A percentile compares a stretch with the other conserved stretches of the same genome.
Evolutionary conservation across 2,888 invertebrate genomes (phyloP).

Genomic region (Clusia tigrina): DNA sequence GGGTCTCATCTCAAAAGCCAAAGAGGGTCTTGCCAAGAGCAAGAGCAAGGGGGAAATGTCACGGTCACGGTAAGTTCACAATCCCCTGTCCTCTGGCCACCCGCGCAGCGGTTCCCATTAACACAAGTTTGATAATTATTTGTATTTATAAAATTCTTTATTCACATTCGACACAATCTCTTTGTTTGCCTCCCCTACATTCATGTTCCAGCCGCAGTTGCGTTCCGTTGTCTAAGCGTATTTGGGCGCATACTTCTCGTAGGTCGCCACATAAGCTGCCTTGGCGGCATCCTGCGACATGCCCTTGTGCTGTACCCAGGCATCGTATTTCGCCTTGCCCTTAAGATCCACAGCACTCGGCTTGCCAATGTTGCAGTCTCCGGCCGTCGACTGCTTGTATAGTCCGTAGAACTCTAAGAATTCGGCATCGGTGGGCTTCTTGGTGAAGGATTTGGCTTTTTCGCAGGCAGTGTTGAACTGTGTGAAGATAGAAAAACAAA

Average conservation of each 20-base stretch:
- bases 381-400: constrained; percentile 84
- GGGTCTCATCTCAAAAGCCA: constrained; percentile 91
- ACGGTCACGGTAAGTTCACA: no score
- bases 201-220: no score
- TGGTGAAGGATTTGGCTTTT: constrained; percentile 77
- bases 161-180: constrained; percentile 31
- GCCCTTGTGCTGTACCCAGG: constrained; percentile 88
- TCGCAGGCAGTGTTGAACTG: constrained; percentile 79
- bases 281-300: constrained; percentile 79
- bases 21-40: constrained; percentile 88
- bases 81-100: no score
- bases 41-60: constrained; percentile 76
- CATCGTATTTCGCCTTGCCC: constrained; percentile 94
- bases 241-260: constrained; percentile 67
- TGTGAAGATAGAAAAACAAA: no score
- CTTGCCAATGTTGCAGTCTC: constrained; percentile 81
- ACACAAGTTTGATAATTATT: no score
- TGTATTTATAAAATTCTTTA: no score
- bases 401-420: constrained; percentile 84
- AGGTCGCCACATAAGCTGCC: constrained; percentile 80
- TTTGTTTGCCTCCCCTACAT: no score
- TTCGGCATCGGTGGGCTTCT: constrained; percentile 80
- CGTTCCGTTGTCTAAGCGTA: no score
- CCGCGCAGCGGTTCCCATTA: no score
- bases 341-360: constrained; percentile 88